These are phyloP conservation scores for Muscicapa adusta DNA, from an alignment of 2,113 vertebrate genomes.

Conservation along the genomic window DNA sequence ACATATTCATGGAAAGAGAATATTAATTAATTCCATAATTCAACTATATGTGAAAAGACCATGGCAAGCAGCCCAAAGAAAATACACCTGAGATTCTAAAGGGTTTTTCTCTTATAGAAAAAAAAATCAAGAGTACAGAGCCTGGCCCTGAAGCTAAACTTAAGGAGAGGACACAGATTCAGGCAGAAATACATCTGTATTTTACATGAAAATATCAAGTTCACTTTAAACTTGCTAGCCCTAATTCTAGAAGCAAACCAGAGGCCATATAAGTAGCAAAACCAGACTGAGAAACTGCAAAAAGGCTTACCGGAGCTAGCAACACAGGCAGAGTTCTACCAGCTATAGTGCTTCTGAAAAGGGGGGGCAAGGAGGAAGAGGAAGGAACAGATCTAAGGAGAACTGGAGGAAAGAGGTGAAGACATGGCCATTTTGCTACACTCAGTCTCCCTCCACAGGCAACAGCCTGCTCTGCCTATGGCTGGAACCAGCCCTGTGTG, in stretches of 20 bases:
- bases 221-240: not conserved
- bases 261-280: not conserved
- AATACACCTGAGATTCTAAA: not conserved
- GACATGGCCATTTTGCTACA: not conserved
- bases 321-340: not conserved
- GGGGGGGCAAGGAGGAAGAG: not conserved
- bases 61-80: not conserved
- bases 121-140: not conserved
- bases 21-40: not conserved
- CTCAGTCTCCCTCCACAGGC: constrained; percentile 14
- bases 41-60: not conserved
- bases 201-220: not conserved
- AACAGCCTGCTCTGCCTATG: not conserved
- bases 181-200: not conserved
- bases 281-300: not conserved
- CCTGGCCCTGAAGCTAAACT: not conserved
- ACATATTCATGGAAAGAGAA: not conserved
- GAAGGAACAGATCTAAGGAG: not conserved
- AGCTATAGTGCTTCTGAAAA: not conserved
- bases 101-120: not conserved
- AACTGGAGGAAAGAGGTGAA: not conserved
- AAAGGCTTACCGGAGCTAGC: not conserved
- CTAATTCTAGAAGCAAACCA: not conserved
- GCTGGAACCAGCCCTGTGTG: not conserved
- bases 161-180: not conserved